A percentile compares a stretch with the other conserved stretches of the same genome.
phyloP scores from a whole-genome alignment of 2,888 invertebrate genomes.

The Caenorhabditis sp. region DNA sequence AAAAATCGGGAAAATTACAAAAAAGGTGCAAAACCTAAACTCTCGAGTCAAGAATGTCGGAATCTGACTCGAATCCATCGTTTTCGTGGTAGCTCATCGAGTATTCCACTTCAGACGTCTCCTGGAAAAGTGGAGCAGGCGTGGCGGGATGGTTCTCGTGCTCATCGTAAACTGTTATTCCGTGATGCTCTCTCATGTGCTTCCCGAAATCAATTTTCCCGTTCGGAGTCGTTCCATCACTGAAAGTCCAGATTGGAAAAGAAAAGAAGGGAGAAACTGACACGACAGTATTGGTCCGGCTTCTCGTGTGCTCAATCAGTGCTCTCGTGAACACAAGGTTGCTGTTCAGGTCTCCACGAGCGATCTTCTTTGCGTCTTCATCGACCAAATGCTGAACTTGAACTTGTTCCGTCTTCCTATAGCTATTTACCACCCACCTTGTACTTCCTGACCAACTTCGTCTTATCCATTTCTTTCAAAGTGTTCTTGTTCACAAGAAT shows the following conservation, averaged over 20 bases:
- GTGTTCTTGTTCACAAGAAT: constrained; percentile 69
- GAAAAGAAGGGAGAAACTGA: constrained; percentile 13
- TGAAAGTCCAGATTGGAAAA: constrained; percentile 1
- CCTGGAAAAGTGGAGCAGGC: constrained; percentile 23
- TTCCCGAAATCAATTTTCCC: constrained; percentile 19
- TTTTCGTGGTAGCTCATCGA: constrained; percentile 31
- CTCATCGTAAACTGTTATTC: constrained; percentile 63
- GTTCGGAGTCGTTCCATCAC: constrained; percentile 19
- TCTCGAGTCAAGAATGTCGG: constrained; percentile 25
- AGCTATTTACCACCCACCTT: constrained; percentile 38
- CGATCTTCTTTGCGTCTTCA: constrained; percentile 57
- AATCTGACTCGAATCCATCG: constrained; percentile 35
- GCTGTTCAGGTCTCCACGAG: constrained; percentile 57
- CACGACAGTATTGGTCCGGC: constrained; percentile 58
- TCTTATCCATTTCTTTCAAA: constrained; percentile 70
- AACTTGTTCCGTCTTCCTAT: neutral
- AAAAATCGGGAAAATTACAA: neutral
- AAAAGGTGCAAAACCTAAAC: constrained; percentile 6
- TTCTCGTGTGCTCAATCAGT: constrained; percentile 68
- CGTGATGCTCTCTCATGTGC: constrained; percentile 59
- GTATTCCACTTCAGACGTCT: constrained; percentile 36
- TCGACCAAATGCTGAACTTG: constrained; percentile 41
- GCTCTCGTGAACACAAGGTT: constrained; percentile 67
- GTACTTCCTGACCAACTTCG: constrained; percentile 72
- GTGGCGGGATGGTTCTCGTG: constrained; percentile 26